phyloP scores from a whole-genome alignment of 2,113 vertebrate genomes.

The Pogona vitticeps region DNA sequence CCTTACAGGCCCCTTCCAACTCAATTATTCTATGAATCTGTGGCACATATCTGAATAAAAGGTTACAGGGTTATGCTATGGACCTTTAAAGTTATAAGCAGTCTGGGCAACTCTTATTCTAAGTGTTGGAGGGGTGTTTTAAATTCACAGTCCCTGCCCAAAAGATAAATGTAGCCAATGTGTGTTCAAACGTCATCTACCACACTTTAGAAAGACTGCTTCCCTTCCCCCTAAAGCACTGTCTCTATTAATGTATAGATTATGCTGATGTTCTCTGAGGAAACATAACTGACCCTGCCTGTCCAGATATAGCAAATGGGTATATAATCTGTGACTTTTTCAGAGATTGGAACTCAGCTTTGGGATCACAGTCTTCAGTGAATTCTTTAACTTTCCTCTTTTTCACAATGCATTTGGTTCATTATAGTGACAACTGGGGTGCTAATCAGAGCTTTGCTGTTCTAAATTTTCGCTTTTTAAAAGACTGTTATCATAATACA shows the following conservation, averaged over 20 bases:
- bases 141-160: not conserved
- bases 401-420: not conserved
- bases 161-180: not conserved
- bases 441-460: not conserved
- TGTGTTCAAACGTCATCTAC: too few species aligned
- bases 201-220: not conserved
- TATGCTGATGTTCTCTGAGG: not conserved
- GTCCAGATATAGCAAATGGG: not conserved
- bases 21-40: too few species aligned
- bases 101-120: not conserved
- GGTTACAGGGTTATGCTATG: too few species aligned
- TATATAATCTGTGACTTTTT: not conserved
- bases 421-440: not conserved
- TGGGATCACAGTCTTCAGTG: not conserved
- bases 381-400: not conserved
- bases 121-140: not conserved
- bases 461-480: not conserved
- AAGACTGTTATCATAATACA: not conserved
- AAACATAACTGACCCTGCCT: not conserved
- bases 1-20: too few species aligned
- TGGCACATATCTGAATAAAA: too few species aligned
- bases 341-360: too few species aligned
- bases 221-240: not conserved
- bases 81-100: not conserved
- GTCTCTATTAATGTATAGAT: not conserved